These are phyloP conservation scores for Dasyornis broadbenti DNA, from an alignment of 2,113 vertebrate genomes.

Conservation along the genomic window DNA sequence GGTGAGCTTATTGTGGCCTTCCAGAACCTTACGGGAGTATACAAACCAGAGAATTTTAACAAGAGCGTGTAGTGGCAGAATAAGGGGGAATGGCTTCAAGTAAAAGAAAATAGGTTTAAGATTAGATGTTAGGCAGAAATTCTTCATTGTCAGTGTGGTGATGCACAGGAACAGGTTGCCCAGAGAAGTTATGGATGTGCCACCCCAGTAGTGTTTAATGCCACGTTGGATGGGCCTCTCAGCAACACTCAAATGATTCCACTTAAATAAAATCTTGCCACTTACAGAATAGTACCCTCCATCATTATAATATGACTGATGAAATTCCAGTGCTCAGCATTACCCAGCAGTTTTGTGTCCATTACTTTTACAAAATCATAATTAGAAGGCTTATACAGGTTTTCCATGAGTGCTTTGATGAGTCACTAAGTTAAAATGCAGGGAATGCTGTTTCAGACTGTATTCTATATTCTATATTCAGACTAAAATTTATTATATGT, in stretches of 20 bases:
- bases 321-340: neutral
- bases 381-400: neutral
- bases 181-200: neutral
- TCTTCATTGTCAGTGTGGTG: neutral
- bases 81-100: neutral
- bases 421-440: neutral
- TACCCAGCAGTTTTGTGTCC: neutral
- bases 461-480: no score
- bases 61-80: neutral
- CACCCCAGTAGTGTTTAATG: accelerated
- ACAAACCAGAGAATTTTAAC: neutral
- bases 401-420: neutral
- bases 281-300: neutral
- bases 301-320: neutral
- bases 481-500: neutral
- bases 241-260: neutral
- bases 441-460: neutral
- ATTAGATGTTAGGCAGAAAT: neutral
- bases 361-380: constrained; percentile 25
- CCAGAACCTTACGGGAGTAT: neutral
- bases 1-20: neutral
- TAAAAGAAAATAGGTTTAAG: neutral
- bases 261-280: neutral
- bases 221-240: no score
- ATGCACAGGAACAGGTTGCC: neutral